Base-by-base conservation (phyloP, 2,888 invertebrate genomes). In the Syrista parreyssii region DNA sequence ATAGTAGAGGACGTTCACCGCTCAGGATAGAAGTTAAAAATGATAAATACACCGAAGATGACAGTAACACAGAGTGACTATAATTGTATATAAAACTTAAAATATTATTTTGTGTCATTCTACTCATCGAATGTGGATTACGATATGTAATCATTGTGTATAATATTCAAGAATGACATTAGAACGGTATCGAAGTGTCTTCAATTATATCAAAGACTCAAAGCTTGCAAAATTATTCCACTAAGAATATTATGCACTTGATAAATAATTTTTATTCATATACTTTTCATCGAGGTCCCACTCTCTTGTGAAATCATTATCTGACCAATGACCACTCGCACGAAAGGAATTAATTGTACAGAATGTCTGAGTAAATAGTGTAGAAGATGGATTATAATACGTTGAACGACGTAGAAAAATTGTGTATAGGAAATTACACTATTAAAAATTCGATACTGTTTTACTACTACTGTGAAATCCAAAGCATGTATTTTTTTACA, bases 21-120 rank as follows among this genome's bases (percentile, higher is more conserved):
- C 82, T 91, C 30, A 90, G 91, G 82, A 91, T 91, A 90, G 91
- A 91, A 87, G 88, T 91, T 32, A 90, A 86, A 83, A 91, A 91
- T 75, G 91, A 91, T 69, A 90, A 90, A 81, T 91, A 88, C 72
- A 80, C 87, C 3, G 85, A 86, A 75, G 82, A 86, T 3, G 82
- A 80, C 68, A 86, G 84, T 77, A 86, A 85, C 31, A 80, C 83
- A 34, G 86, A 88, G 79, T 88, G 82, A 86, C 76, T 68, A 31
- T 71, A 71, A 55, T 55, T 23, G 55, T 55, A 55, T 55, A 55
- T 23, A 23, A 9, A 55, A 55, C 55, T 55, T 23, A 6, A 23
- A 55, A 23, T 55, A 55, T 55, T 9, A 55, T 23, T 55, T 55
- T 23, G 55, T 9, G 9, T 23, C 55, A 55, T 55, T 55, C 55